These are phyloP conservation scores for Scrobipalpa atriplicella DNA, from an alignment of 2,888 invertebrate genomes.

Conservation along the genomic window DNA sequence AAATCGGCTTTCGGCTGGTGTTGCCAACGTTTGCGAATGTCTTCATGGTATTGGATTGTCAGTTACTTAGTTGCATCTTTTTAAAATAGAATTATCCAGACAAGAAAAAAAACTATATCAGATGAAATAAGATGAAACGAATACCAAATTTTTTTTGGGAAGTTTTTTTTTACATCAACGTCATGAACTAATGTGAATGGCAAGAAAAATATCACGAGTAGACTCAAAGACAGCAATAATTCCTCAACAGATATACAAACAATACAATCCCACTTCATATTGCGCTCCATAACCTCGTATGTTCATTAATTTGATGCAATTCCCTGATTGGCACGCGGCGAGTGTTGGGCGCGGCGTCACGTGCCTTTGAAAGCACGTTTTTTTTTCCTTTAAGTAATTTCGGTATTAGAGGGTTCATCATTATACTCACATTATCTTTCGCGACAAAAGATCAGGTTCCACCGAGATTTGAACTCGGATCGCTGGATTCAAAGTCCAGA, in stretches of 20 bases:
- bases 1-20: slow-evolving; percentile 46
- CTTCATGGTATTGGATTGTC: neutral
- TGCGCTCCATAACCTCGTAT: slow-evolving; percentile 39
- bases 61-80: neutral
- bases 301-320: slow-evolving; percentile 53
- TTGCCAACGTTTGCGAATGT: neutral
- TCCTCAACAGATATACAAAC: neutral
- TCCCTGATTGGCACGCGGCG: slow-evolving; percentile 46
- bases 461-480: slow-evolving; percentile 93
- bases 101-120: no score
- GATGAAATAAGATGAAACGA: no score
- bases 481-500: slow-evolving; percentile 89
- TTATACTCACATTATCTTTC: neutral
- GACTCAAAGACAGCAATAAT: neutral
- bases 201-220: neutral
- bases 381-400: slow-evolving; percentile 18
- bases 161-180: no score
- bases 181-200: neutral
- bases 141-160: no score
- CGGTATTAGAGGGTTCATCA: slow-evolving; percentile 12
- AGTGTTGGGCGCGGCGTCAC: slow-evolving; percentile 30
- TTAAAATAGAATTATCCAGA: neutral
- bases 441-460: slow-evolving; percentile 80
- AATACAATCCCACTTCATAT: slow-evolving; percentile 18
- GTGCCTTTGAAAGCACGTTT: slow-evolving; percentile 10